Base-by-base conservation (phyloP, 1,140 invertebrate species). In the Temnothorax curvispinosus region DNA sequence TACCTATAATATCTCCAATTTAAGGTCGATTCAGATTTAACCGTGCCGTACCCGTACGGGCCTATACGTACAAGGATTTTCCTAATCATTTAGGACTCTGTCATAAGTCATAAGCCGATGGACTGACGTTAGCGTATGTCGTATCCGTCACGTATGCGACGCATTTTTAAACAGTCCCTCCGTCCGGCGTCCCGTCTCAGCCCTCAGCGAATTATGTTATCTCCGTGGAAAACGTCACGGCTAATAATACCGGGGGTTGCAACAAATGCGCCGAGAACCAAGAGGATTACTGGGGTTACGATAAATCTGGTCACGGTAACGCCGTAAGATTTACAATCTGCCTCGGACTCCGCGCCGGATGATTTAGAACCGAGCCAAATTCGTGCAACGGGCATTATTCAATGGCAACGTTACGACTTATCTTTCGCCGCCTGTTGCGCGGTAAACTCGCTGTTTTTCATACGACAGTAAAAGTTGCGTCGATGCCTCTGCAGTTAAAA, bases 311-410 rank as follows among this genome's bases (percentile, higher is more conserved):
- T 44, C 71, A 47, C 60, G 35, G 67, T 76, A 78, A 84, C 86
- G 78, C 64, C 60, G 60, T 67, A 88, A 89, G 88, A 88, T 89
- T 88, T 89, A 89, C 87, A 88, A 88, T 89, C 74, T 62, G 18
- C 72, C 56, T 74, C 80, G 80, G 69, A 84, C 64, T 76, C 65
- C 74, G 65, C 82, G 72, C 82, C 50, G 87, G 44, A 86, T 81
- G 81, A 89, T 89, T 89, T 89, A 89, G 85, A 89, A 81, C 76
- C 50, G 38, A 21, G 74, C 50, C 50, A 52, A 89, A 89, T 89
- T 85, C 80, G 76, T 67, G 69, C 76, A 72, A 74, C 62, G 75
- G 15, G 41, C 86, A 87, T 82, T 89, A 78, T 90, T 80, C 85
- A 76, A 85, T 87, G 67, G 21, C 74, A n/a, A 32, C 38, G 74